These are phyloP conservation scores for Hemicentrotus pulcherrimus DNA, from an alignment of 35 echinoderm and acorn worm species.

Conservation along the genomic window DNA sequence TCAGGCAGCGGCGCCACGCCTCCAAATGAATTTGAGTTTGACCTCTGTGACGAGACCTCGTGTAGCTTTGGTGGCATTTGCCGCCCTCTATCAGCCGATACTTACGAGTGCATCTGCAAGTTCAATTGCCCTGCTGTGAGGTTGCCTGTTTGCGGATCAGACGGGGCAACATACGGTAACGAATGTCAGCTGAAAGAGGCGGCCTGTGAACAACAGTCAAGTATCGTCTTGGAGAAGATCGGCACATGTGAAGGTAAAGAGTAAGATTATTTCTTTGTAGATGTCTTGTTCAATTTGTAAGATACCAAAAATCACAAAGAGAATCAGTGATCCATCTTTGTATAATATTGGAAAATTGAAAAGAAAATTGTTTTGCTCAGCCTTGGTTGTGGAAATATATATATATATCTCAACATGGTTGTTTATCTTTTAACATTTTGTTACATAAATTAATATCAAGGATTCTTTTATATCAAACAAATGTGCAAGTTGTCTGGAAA, in stretches of 20 bases:
- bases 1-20: conserved; percentile 57
- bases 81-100: conserved; percentile 41
- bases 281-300: neutral
- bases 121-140: conserved; percentile 78
- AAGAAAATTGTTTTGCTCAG: no score
- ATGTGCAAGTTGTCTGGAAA: no score
- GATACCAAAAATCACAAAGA: neutral
- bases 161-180: conserved; percentile 83
- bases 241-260: conserved; percentile 90
- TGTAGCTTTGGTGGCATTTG: conserved; percentile 84
- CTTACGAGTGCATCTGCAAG: conserved; percentile 68
- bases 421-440: no score
- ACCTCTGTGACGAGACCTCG: conserved; percentile 69
- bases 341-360: neutral
- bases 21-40: conserved; percentile 32
- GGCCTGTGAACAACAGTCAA: conserved; percentile 63
- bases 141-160: conserved; percentile 77
- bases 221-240: conserved; percentile 42
- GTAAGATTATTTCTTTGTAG: neutral
- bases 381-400: no score
- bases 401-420: no score
- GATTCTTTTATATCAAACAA: no score
- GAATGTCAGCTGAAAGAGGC: conserved; percentile 80
- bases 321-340: neutral
- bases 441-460: no score